Evolutionary conservation across 1,140 invertebrate species (phyloP).

Genomic region (Tetramorium simillimum): DNA sequence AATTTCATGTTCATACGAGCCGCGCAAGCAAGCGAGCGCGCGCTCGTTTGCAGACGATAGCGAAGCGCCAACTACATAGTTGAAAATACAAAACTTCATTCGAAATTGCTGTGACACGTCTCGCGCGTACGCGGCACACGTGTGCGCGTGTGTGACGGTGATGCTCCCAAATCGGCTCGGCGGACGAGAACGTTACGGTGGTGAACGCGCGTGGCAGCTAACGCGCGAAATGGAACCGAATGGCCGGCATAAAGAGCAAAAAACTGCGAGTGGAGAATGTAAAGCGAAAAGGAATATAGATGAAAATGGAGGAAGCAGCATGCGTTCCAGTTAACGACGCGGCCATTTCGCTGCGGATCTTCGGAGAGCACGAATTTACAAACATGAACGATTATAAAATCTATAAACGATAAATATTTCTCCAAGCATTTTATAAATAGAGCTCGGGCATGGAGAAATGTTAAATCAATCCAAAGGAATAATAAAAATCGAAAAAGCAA

Average conservation of each 20-base stretch:
- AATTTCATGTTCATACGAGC: constrained; percentile 59
- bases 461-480: neutral
- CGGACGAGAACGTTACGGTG: neutral
- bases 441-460: neutral
- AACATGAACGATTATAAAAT: neutral
- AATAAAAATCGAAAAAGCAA: neutral
- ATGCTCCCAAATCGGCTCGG: constrained; percentile 54
- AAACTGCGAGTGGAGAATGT: constrained; percentile 5
- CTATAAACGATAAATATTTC: constrained; percentile 5
- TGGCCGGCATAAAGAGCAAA: constrained; percentile 46
- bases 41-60: constrained; percentile 22
- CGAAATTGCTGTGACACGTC: constrained; percentile 60
- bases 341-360: neutral
- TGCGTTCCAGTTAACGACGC: constrained; percentile 53
- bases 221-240: constrained; percentile 57
- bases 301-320: constrained; percentile 45
- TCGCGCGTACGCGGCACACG: constrained; percentile 1
- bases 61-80: constrained; percentile 38
- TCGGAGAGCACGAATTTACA: neutral
- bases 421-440: neutral
- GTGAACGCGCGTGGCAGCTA: constrained; percentile 31
- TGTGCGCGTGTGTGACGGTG: constrained; percentile 18
- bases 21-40: neutral
- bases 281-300: constrained; percentile 29
- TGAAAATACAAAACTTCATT: constrained; percentile 71